Conservation (phyloP, 2,113 vertebrate genomes). For the Cyprinodon tularosa region DNA sequence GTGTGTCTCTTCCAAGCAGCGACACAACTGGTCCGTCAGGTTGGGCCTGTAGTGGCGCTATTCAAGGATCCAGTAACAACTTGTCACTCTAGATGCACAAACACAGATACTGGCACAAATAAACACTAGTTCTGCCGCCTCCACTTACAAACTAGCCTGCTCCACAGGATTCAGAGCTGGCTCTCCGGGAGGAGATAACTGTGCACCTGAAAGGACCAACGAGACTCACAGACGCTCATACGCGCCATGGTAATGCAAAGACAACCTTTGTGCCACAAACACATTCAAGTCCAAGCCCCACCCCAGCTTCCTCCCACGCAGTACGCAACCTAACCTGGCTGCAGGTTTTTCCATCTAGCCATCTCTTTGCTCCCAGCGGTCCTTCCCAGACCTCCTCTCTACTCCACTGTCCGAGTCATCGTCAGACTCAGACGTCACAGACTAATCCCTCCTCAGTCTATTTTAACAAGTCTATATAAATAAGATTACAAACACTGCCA, state of each 20-base stretch:
- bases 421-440: conserved; percentile 42
- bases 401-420: conserved; percentile 35
- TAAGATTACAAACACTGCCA: background rate
- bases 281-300: conserved; percentile 41
- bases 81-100: conserved; percentile 57
- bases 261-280: conserved; percentile 63
- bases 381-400: conserved; percentile 44
- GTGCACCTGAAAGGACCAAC: conserved; percentile 50
- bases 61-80: conserved; percentile 67
- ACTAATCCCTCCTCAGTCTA: conserved; percentile 26
- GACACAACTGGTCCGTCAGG: conserved; percentile 77
- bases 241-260: conserved; percentile 42
- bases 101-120: conserved; percentile 49
- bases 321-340: conserved; percentile 58
- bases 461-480: conserved; percentile 19
- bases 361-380: conserved; percentile 49
- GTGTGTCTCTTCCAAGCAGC: conserved; percentile 46
- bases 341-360: conserved; percentile 67
- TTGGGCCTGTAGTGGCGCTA: conserved; percentile 73
- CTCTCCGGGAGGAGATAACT: conserved; percentile 59
- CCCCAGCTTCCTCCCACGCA: conserved; percentile 63
- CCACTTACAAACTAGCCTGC: conserved; percentile 57
- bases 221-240: conserved; percentile 57
- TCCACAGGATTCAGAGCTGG: conserved; percentile 60
- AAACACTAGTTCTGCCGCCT: conserved; percentile 31